These are phyloP conservation scores for Camponotus pennsylvanicus DNA, from an alignment of 1,140 invertebrate species.

Conservation along the genomic window DNA sequence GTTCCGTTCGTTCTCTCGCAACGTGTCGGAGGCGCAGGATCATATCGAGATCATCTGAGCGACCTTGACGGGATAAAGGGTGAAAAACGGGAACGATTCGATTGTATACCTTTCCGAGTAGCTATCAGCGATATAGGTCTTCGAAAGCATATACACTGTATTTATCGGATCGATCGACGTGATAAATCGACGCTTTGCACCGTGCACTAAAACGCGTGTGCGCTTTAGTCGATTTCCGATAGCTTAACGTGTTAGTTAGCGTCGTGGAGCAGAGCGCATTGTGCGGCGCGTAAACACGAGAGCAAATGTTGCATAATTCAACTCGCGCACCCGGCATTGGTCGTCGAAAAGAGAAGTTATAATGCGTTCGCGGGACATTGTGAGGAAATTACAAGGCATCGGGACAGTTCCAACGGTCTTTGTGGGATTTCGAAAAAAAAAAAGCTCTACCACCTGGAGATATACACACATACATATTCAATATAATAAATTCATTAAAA, in stretches of 20 bases:
- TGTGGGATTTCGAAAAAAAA: background rate
- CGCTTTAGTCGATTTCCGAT: background rate
- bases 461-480: too few species aligned
- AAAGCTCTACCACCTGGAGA: background rate
- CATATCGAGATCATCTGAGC: slow-evolving; percentile 14
- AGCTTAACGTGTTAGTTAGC: slow-evolving; percentile 23
- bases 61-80: slow-evolving; percentile 4
- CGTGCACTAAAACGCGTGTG: background rate
- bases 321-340: background rate
- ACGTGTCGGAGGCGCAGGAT: background rate
- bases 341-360: slow-evolving; percentile 23
- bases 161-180: slow-evolving; percentile 19
- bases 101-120: background rate
- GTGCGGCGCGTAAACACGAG: slow-evolving; percentile 11
- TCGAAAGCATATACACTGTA: background rate
- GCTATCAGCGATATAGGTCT: background rate
- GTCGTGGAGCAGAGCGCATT: slow-evolving; percentile 3
- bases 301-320: slow-evolving; percentile 56
- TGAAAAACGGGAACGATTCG: slow-evolving; percentile 14
- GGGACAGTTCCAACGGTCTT: background rate
- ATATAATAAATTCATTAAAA: background rate
- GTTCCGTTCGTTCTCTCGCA: background rate
- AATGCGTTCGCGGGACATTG: slow-evolving; percentile 30
- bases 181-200: slow-evolving; percentile 30
- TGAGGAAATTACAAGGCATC: background rate